A percentile compares a stretch with the other conserved stretches of the same genome.
These are phyloP conservation scores for Acanthis flammea DNA, from an alignment of 2,797 vertebrate genomes.

Conservation along the genomic window DNA sequence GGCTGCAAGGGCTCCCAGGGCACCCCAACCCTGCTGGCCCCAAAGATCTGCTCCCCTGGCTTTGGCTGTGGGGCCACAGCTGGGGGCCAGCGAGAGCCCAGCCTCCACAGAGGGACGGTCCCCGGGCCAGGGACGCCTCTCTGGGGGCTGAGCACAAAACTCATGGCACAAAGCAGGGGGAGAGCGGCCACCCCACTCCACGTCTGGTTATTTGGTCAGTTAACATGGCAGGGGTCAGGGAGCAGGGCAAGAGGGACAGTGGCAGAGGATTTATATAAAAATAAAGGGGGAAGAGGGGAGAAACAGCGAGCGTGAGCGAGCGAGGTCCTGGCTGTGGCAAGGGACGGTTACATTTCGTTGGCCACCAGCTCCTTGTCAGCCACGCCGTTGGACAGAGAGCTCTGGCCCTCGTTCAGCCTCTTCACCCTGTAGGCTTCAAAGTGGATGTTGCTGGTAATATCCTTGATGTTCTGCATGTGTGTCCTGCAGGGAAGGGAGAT, in stretches of 20 bases:
- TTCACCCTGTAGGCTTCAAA: conserved; percentile 94
- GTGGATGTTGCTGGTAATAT: conserved; percentile 96
- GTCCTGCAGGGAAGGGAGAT: conserved; percentile 77
- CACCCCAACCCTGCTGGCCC: not conserved
- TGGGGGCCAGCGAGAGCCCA: not conserved
- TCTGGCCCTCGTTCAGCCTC: conserved; percentile 86
- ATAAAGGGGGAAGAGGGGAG: conserved; percentile 35
- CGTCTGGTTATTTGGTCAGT: conserved; percentile 62
- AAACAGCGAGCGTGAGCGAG: conserved; percentile 8
- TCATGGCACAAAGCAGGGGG: not conserved
- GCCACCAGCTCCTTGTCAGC: conserved; percentile 81
- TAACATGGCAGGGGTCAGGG: not conserved
- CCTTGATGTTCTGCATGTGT: conserved; percentile 99
- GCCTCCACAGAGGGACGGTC: accelerated
- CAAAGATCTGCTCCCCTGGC: not conserved
- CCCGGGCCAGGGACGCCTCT: not conserved
- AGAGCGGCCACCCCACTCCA: not conserved
- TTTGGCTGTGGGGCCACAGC: not conserved
- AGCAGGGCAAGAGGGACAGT: not conserved
- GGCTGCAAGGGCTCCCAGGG: not conserved
- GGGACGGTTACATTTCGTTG: conserved; percentile 86
- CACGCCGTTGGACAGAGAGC: conserved; percentile 83
- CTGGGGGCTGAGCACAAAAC: not conserved
- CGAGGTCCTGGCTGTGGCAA: not conserved
- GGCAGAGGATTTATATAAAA: conserved; percentile 65